phyloP scores from a whole-genome alignment of 2,113 vertebrate genomes.

The Austrofundulus limnaeus region DNA sequence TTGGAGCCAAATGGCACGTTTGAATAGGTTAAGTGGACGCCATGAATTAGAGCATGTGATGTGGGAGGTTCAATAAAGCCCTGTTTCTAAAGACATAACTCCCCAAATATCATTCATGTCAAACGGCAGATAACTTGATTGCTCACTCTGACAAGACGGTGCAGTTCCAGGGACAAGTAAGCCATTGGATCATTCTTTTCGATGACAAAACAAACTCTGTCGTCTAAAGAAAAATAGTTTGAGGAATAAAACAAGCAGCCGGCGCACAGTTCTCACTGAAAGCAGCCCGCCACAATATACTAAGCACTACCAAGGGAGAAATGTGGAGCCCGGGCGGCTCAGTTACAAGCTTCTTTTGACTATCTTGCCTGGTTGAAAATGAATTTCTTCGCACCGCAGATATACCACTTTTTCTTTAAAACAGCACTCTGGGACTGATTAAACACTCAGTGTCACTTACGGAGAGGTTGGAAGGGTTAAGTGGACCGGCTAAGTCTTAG shows the following conservation, averaged over 20 bases:
- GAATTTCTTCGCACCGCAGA: constrained; percentile 38
- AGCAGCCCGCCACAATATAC: neutral
- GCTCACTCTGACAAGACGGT: constrained; percentile 16
- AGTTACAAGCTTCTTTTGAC: constrained; percentile 8
- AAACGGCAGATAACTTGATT: constrained; percentile 28
- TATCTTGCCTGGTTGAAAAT: constrained; percentile 37
- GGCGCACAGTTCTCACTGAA: neutral
- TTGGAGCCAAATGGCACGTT: constrained; percentile 58
- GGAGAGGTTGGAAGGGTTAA: constrained; percentile 57
- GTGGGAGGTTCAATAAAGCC: constrained; percentile 53
- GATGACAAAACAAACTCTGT: constrained; percentile 20
- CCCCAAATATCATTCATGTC: constrained; percentile 59
- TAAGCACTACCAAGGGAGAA: constrained; percentile 29
- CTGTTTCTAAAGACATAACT: constrained; percentile 52
- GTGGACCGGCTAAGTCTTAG: constrained; percentile 51
- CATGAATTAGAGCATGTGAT: constrained; percentile 39
- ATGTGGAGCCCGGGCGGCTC: constrained; percentile 6
- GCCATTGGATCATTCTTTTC: constrained; percentile 39
- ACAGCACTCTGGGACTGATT: constrained; percentile 45
- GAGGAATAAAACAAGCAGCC: neutral
- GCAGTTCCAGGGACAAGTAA: constrained; percentile 20
- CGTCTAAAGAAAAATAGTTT: constrained; percentile 18
- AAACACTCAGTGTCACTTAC: constrained; percentile 68
- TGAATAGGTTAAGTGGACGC: constrained; percentile 66
- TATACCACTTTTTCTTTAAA: constrained; percentile 27